Evolutionary conservation across 2,888 invertebrate genomes (phyloP).

Genomic region (Scaptomyza caliginosa): DNA sequence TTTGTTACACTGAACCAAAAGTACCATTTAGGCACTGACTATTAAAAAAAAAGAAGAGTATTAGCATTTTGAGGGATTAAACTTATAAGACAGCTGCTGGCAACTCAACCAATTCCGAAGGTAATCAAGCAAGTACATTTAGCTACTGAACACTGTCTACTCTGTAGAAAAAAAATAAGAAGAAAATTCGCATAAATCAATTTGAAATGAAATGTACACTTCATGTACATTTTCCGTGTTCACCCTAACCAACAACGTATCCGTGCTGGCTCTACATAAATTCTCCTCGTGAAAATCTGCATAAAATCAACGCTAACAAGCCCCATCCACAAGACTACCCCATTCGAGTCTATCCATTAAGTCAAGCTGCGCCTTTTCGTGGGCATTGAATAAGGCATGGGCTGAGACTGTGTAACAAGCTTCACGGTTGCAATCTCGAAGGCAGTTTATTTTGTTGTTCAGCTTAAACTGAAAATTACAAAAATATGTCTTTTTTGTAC

Average conservation of each 20-base stretch:
- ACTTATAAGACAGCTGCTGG: slow-evolving; percentile 5
- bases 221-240: slow-evolving; percentile 47
- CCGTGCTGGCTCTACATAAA: slow-evolving; percentile 70
- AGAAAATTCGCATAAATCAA: slow-evolving; percentile 68
- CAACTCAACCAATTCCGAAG: slow-evolving; percentile 46
- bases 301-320: slow-evolving; percentile 80
- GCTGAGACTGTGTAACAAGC: slow-evolving; percentile 35
- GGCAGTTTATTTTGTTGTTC: slow-evolving; percentile 25
- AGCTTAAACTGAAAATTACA: slow-evolving; percentile 45
- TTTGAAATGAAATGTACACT: slow-evolving; percentile 77
- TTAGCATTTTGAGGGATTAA: slow-evolving; percentile 25
- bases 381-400: slow-evolving; percentile 2
- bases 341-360: slow-evolving; percentile 34
- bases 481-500: slow-evolving; percentile 44
- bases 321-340: slow-evolving; percentile 46
- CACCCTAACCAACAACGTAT: slow-evolving; percentile 55
- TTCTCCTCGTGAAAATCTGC: slow-evolving; percentile 71
- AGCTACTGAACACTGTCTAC: slow-evolving; percentile 11
- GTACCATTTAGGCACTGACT: not conserved
- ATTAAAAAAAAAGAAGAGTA: not conserved
- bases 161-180: slow-evolving; percentile 4
- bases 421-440: slow-evolving; percentile 60
- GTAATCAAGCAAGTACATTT: slow-evolving; percentile 59
- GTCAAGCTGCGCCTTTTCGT: slow-evolving; percentile 28
- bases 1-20: slow-evolving; percentile 9